Conservation (phyloP, 1,140 invertebrate species). For the Drosophila tsacasi region DNA sequence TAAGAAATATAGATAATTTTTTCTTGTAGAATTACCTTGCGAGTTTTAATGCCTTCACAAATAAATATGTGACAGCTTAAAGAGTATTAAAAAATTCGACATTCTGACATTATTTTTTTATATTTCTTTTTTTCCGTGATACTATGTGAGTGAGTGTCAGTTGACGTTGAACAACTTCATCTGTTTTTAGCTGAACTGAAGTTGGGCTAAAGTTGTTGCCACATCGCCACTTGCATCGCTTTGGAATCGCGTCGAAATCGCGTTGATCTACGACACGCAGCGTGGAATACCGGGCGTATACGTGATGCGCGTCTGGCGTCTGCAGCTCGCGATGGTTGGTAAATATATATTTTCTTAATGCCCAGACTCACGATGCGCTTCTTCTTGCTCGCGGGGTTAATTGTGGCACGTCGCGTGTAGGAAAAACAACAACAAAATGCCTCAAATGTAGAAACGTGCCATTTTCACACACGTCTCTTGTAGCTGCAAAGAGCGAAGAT, state of each 20-base stretch:
- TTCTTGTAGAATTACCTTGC: too few species aligned
- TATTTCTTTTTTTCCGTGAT: neutral
- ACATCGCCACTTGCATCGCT: conserved; percentile 57
- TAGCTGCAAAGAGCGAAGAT: conserved; percentile 49
- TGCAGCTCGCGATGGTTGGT: conserved; percentile 41
- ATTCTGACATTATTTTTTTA: too few species aligned
- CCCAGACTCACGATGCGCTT: conserved; percentile 11
- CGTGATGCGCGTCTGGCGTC: conserved; percentile 73
- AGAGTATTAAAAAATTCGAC: neutral
- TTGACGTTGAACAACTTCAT: conserved; percentile 79
- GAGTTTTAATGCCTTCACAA: neutral
- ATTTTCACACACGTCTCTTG: conserved; percentile 73
- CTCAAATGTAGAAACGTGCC: conserved; percentile 78
- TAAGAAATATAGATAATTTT: too few species aligned
- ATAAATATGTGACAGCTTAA: neutral
- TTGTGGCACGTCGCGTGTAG: conserved; percentile 76
- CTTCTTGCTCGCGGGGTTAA: conserved; percentile 44
- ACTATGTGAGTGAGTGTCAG: conserved; percentile 63
- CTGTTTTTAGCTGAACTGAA: conserved; percentile 28
- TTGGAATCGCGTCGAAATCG: conserved; percentile 64
- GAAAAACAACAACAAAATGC: conserved; percentile 46
- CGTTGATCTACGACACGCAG: conserved; percentile 76
- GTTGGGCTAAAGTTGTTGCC: conserved; percentile 45
- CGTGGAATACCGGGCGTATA: conserved; percentile 69
- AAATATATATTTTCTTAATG: conserved; percentile 63